Percentiles rank a stretch among this genome's conserved stretches.
Evolutionary conservation across 2,113 vertebrate species (phyloP).

Genomic region (Axis porcinus): DNA sequence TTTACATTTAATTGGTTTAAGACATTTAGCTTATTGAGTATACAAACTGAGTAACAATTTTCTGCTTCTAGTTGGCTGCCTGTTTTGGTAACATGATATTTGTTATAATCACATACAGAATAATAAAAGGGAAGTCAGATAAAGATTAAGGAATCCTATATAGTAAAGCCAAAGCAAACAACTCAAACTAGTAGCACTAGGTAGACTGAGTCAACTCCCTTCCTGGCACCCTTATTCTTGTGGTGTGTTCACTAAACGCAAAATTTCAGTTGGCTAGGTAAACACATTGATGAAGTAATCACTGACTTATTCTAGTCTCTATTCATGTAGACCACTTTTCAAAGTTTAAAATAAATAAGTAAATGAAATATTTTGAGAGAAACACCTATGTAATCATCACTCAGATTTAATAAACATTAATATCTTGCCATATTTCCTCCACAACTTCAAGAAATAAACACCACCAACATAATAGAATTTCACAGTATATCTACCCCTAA

Average conservation of each 20-base stretch:
- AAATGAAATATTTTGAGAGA: background rate
- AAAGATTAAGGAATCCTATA: background rate
- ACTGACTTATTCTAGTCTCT: background rate
- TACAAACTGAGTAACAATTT: background rate
- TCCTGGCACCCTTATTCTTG: background rate
- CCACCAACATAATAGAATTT: background rate
- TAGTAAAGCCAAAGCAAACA: background rate
- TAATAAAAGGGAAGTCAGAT: background rate
- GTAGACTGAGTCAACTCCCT: background rate
- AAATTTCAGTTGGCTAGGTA: background rate
- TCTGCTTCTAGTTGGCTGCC: background rate
- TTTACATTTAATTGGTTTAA: background rate
- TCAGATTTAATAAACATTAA: background rate
- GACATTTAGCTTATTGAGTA: background rate
- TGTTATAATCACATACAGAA: background rate
- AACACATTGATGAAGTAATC: background rate
- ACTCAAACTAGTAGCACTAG: background rate
- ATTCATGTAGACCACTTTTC: background rate
- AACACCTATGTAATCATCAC: background rate
- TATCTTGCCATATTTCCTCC: background rate
- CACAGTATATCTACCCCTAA: background rate
- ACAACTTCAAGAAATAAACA: background rate
- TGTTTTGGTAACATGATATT: background rate
- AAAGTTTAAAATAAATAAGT: background rate
- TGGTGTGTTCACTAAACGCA: background rate